Evolutionary conservation across 2,113 vertebrate genomes (phyloP), one percentile per base, ranked within the genome.

Genomic region (Grus americana): DNA sequence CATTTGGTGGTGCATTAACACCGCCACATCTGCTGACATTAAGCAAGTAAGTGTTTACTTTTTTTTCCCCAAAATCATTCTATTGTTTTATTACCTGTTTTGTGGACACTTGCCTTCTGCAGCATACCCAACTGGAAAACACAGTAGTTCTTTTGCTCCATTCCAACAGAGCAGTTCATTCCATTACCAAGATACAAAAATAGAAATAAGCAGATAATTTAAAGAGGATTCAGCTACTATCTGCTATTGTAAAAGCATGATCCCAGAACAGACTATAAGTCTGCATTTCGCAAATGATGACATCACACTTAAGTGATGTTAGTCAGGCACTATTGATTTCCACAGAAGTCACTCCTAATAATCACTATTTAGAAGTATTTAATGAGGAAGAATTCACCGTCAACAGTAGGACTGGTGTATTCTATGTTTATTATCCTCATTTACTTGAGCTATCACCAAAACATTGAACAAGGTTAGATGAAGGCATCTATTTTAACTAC

Each of bases 171-270:
- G 93, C 90, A 94, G 94, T 83, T 98, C 97, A 97, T 97, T 97
- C 97, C 96, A 97, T 98, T 97, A 97, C 90, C 96, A 96, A 80
- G 95, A 96, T 95, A 97, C 95, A 93, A 97, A 98, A 98, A 98
- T 97, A 98, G 98, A 98, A 96, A 97, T 97, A 98, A 98, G 97
- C 92, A 98, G 97, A 98, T 98, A 96, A 98, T 97, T 98, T 97
- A 98, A 98, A 98, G 97, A 97, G 97, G 97, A 98, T 98, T 97
- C 97, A 86, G 89, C 82, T 92, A 88, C 93, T 97, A 96, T 96
- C 92, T 93, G 92, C 92, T 83, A 93, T 96, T 96, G 96, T 96
- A 97, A 97, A 97, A 95, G 97, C 96, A 97, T 86, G 95, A 97
- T 95, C 95, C 94, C 62, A 95, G 94, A 75, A 78, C 83, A 96